Percentiles rank a stretch among this genome's conserved stretches.
Conservation (phyloP, 2,113 vertebrate species). For the Semnopithecus entellus region DNA sequence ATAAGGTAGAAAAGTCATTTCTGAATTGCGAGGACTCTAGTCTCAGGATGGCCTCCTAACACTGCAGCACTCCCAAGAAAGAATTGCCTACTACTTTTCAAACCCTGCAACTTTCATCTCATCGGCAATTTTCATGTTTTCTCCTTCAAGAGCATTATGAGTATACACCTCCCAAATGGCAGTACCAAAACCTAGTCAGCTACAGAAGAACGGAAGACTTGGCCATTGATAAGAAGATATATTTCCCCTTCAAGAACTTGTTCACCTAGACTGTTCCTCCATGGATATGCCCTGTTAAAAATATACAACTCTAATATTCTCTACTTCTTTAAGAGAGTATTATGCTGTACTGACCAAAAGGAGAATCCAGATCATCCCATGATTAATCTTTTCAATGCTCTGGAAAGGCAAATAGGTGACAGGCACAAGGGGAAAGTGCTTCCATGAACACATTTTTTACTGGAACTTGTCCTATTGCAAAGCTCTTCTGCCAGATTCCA, state of each 20-base stretch:
- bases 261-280: background rate
- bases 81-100: background rate
- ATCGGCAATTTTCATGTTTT: background rate
- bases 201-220: background rate
- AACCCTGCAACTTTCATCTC: background rate
- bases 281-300: background rate
- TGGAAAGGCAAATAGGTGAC: slow-evolving; percentile 55
- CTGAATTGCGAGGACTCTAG: background rate
- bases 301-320: background rate
- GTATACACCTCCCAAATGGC: background rate
- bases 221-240: background rate
- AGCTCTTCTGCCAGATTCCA: slow-evolving; percentile 72
- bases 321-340: background rate
- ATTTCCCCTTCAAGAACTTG: background rate
- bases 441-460: slow-evolving; percentile 53
- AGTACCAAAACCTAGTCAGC: background rate
- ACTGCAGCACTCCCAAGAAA: background rate
- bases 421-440: background rate
- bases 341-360: slow-evolving; percentile 23
- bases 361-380: background rate
- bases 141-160: background rate
- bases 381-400: slow-evolving; percentile 47
- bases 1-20: background rate
- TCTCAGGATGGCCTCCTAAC: background rate
- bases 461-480: slow-evolving; percentile 56